Evolutionary conservation across 64 coral and sea anemone species (phyloP).

Genomic region (Dendrophyllia cribrosa): DNA sequence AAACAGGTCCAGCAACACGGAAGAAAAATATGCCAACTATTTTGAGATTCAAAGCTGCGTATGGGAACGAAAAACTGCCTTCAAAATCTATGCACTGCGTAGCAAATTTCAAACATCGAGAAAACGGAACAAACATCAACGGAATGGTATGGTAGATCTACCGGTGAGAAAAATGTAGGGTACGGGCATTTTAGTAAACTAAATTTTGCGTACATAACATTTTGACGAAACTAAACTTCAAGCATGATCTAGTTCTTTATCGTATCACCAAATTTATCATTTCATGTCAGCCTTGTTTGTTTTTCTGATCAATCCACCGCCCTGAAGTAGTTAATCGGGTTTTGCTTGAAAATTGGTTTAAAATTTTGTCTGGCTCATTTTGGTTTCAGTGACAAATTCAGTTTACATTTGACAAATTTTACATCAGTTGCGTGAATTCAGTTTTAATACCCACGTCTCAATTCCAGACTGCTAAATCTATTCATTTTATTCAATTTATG

Average conservation of each 20-base stretch:
- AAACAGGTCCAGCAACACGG: not conserved
- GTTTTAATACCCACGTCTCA: too few relatives aligned
- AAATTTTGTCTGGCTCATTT: too few relatives aligned
- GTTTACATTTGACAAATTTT: too few relatives aligned
- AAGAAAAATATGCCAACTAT: conserved; percentile 8
- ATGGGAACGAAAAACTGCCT: too few relatives aligned
- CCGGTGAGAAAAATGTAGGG: too few relatives aligned
- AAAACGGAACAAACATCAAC: not conserved
- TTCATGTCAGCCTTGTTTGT: not conserved
- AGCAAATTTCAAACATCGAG: not conserved
- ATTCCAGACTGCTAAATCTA: too few relatives aligned
- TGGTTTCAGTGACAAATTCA: too few relatives aligned
- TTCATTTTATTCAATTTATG: too few relatives aligned
- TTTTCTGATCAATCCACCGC: not conserved
- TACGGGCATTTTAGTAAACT: too few relatives aligned
- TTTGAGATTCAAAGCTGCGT: not conserved
- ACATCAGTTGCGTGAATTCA: too few relatives aligned
- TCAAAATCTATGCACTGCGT: not conserved
- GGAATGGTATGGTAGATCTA: too few relatives aligned
- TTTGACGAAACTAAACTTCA: not conserved
- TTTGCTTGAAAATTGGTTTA: not conserved
- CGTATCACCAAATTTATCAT: not conserved
- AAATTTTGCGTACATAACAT: too few relatives aligned
- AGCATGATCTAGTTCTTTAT: not conserved
- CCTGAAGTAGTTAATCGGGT: not conserved